A percentile compares a stretch with the other conserved stretches of the same genome.
phyloP scores from a whole-genome alignment of 2,888 invertebrate genomes.

The Mesorhabditis spiculigera region DNA sequence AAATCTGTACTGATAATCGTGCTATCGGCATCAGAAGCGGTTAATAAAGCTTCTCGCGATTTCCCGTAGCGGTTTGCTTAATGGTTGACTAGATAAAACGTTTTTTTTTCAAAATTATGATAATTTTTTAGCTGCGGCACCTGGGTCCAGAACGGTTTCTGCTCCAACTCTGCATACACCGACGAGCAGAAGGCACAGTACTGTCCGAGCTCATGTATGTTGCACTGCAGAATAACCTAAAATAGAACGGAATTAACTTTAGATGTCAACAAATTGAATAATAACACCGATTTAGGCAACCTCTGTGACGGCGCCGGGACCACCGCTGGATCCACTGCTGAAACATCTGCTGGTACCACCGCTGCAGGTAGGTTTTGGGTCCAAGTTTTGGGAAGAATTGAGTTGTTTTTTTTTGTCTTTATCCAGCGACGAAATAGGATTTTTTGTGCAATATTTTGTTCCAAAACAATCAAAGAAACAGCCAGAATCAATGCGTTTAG shows the following conservation, averaged over 20 bases:
- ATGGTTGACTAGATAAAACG: too few species aligned
- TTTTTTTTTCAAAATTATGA: too few species aligned
- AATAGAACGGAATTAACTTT: too few species aligned
- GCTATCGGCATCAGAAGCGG: too few species aligned
- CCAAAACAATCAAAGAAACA: not conserved
- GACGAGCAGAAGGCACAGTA: constrained; percentile 8
- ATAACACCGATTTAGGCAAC: not conserved
- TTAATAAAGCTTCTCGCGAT: too few species aligned
- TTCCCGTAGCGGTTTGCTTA: too few species aligned
- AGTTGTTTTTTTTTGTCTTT: not conserved
- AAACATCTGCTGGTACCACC: not conserved
- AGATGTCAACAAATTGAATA: too few species aligned
- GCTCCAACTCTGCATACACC: constrained; percentile 8
- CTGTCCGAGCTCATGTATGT: constrained; percentile 1
- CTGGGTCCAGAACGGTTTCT: constrained; percentile 10
- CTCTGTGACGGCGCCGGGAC: not conserved
- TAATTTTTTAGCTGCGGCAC: constrained; percentile 7
- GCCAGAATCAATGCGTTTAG: not conserved
- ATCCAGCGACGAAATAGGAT: not conserved
- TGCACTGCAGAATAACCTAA: too few species aligned
- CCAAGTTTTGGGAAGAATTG: not conserved
- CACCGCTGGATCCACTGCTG: not conserved
- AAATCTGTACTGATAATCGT: too few species aligned
- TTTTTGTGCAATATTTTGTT: too few species aligned
- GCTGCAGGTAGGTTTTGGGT: not conserved